phyloP scores from a whole-genome alignment of 2,797 vertebrate species.

The Falco berigora region DNA sequence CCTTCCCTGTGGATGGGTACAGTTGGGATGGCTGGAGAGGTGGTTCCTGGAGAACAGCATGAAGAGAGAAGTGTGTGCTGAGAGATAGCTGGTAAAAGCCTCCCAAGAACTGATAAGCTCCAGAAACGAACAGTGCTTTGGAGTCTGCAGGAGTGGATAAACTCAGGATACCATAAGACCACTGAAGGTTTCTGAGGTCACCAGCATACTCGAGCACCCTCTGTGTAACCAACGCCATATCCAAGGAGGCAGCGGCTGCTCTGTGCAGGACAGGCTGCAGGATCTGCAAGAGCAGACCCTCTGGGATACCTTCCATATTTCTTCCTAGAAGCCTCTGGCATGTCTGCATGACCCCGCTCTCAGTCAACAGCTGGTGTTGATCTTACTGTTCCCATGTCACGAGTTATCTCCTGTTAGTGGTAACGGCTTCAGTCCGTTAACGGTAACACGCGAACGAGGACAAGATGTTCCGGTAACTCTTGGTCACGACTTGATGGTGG shows the following conservation, averaged over 20 bases:
- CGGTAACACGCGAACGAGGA: rapidly evolving
- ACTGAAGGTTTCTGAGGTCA: not conserved
- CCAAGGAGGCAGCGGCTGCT: not conserved
- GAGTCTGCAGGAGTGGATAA: not conserved
- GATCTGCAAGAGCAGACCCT: not conserved
- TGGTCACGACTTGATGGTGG: not conserved
- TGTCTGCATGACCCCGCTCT: not conserved
- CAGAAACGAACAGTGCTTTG: not conserved
- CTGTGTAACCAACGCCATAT: too few species aligned
- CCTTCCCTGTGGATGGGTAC: not conserved
- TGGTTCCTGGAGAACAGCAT: not conserved
- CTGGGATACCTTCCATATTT: not conserved
- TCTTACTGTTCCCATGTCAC: not conserved
- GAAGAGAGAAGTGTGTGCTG: not conserved
- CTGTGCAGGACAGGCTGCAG: not conserved
- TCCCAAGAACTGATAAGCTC: not conserved
- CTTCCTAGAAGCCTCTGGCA: not conserved
- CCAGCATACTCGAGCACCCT: rapidly evolving
- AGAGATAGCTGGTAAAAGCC: not conserved
- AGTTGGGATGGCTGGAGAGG: not conserved
- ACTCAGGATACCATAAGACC: rapidly evolving
- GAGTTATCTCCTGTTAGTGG: not conserved
- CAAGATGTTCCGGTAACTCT: not conserved
- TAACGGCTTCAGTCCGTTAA: not conserved
- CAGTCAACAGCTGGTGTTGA: rapidly evolving